Conservation (phyloP, 30 jellyfish, hydroid and myxozoan genomes). For the Aurelia coerulea region DNA sequence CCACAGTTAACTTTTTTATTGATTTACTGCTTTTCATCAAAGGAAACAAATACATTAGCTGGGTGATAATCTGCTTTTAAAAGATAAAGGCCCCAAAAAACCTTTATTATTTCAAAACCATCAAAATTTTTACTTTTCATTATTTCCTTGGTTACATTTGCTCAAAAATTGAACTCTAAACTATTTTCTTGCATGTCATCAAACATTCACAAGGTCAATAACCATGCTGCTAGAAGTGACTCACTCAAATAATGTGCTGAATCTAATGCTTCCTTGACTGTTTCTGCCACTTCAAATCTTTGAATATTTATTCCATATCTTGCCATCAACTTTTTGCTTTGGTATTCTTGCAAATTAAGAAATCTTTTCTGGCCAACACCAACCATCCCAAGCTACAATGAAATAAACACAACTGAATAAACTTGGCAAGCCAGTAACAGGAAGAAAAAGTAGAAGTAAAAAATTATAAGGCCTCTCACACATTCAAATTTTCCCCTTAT, state of each 20-base stretch:
- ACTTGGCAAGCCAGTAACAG: too few species aligned
- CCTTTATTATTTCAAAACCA: too few species aligned
- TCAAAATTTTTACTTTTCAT: too few species aligned
- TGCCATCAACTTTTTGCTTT: slow-evolving; percentile 91
- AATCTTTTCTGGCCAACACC: slow-evolving; percentile 61
- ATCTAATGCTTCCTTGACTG: slow-evolving; percentile 77
- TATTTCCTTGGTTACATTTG: too few species aligned
- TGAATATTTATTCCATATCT: slow-evolving; percentile 86
- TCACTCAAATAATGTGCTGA: slow-evolving; percentile 82
- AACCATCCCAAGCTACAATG: slow-evolving; percentile 54
- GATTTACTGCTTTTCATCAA: too few species aligned
- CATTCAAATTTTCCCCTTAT: too few species aligned
- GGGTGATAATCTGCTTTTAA: too few species aligned
- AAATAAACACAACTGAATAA: not conserved
- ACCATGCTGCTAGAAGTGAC: not conserved
- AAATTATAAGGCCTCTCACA: not conserved
- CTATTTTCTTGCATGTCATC: not conserved
- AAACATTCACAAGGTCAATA: not conserved
- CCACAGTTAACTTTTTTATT: too few species aligned
- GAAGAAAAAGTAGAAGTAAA: not conserved
- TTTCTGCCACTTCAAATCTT: slow-evolving; percentile 90
- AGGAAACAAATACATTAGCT: too few species aligned
- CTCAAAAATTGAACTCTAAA: too few species aligned
- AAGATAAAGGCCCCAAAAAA: too few species aligned
- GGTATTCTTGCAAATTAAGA: slow-evolving; percentile 93